Evolutionary conservation across 2,888 invertebrate genomes (phyloP).

Genomic region (Ophion ellenae): DNA sequence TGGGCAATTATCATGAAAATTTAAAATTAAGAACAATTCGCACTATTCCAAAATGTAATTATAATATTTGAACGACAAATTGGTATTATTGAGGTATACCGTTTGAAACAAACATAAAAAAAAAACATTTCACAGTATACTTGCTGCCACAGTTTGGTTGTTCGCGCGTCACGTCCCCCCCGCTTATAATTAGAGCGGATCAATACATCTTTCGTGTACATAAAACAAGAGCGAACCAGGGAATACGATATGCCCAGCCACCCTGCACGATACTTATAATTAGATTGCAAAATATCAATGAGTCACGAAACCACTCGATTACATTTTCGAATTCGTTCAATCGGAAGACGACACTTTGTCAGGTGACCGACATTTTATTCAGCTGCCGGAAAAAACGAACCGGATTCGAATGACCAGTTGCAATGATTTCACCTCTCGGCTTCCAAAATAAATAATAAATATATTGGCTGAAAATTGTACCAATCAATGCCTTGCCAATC

Average conservation of each 20-base stretch:
- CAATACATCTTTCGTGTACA: neutral
- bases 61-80: neutral
- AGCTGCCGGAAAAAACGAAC: neutral
- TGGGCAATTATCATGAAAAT: neutral
- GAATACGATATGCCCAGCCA: neutral
- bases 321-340: conserved; percentile 11
- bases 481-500: neutral
- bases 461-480: neutral
- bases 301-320: conserved; percentile 7
- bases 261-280: conserved; percentile 5
- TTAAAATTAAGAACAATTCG: neutral
- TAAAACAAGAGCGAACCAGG: neutral
- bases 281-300: conserved; percentile 16
- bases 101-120: neutral
- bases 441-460: neutral
- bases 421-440: neutral
- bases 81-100: neutral
- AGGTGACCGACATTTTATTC: neutral
- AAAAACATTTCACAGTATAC: neutral
- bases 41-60: neutral
- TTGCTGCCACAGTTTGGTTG: neutral
- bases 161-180: neutral
- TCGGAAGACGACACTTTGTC: neutral
- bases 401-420: neutral
- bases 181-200: conserved; percentile 1